Percentiles rank a stretch among this genome's conserved stretches.
Evolutionary conservation across 1,140 invertebrate genomes (phyloP).

Genomic region (Drosophila ironensis): DNA sequence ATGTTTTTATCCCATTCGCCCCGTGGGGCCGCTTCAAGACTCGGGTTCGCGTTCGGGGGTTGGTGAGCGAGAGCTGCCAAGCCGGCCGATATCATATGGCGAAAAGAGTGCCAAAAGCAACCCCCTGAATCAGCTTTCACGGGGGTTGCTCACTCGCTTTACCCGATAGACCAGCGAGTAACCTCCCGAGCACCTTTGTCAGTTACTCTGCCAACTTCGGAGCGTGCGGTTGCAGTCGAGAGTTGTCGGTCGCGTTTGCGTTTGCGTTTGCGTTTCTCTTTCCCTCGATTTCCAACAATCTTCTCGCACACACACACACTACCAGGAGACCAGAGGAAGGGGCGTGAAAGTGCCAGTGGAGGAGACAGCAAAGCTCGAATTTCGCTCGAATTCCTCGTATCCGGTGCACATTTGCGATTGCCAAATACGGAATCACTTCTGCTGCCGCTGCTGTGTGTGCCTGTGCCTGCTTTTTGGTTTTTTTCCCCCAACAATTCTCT

Average conservation of each 20-base stretch:
- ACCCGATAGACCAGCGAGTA: too few relatives aligned
- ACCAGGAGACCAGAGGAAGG: constrained; percentile 10
- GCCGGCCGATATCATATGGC: constrained; percentile 28
- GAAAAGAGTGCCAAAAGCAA: constrained; percentile 36
- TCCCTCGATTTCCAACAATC: constrained; percentile 62
- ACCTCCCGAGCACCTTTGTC: constrained; percentile 32
- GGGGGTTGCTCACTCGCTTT: constrained; percentile 36
- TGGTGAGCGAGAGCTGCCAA: neutral
- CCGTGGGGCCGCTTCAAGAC: neutral
- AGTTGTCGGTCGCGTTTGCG: constrained; percentile 44
- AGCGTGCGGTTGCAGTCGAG: constrained; percentile 72
- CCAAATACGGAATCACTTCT: constrained; percentile 1
- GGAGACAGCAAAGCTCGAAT: constrained; percentile 10
- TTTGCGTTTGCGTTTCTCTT: constrained; percentile 62
- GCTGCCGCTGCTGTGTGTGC: constrained; percentile 15
- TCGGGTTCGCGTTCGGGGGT: too few relatives aligned
- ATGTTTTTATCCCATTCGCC: neutral
- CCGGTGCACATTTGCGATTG: constrained; percentile 24
- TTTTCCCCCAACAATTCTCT: neutral
- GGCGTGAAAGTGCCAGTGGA: constrained; percentile 7
- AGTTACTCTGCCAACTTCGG: constrained; percentile 70
- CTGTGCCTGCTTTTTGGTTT: constrained; percentile 1
- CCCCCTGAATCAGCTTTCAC: constrained; percentile 45
- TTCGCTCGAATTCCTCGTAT: constrained; percentile 29
- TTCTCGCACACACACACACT: constrained; percentile 62